These are phyloP conservation scores for Agapornis canus DNA, from an alignment of 2,797 vertebrate species.

Conservation along the genomic window DNA sequence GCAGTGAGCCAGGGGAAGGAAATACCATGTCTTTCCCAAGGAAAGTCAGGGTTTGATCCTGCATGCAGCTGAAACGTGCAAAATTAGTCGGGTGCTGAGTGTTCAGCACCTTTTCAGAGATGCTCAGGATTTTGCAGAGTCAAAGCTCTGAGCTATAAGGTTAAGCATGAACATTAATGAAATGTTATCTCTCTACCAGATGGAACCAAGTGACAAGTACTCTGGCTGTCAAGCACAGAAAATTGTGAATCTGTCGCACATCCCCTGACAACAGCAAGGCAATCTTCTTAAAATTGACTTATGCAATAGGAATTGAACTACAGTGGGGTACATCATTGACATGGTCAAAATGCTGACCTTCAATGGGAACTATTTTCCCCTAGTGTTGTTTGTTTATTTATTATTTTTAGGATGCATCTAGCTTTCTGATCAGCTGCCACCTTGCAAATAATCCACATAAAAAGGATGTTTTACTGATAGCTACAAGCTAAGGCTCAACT, in stretches of 20 bases:
- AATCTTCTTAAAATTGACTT: conserved; percentile 51
- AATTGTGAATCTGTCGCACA: conserved; percentile 66
- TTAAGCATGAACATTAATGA: conserved; percentile 67
- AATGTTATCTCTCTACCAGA: conserved; percentile 71
- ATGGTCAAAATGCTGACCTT: conserved; percentile 23
- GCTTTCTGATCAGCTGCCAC: conserved; percentile 36
- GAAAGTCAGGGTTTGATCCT: conserved; percentile 26
- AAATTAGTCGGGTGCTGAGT: background rate
- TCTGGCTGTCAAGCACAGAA: conserved; percentile 60
- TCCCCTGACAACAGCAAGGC: conserved; percentile 52
- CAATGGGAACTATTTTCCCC: background rate
- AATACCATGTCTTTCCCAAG: background rate
- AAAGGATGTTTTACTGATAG: conserved; percentile 38
- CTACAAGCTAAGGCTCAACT: conserved; percentile 50
- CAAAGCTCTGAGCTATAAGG: conserved; percentile 57
- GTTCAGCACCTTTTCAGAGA: conserved; percentile 25
- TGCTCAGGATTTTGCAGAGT: conserved; percentile 37
- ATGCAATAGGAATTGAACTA: background rate
- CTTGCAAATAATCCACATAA: conserved; percentile 46
- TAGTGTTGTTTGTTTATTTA: background rate
- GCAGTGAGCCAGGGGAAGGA: conserved; percentile 3
- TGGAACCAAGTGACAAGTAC: conserved; percentile 73
- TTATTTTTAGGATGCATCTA: background rate
- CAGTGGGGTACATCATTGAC: background rate
- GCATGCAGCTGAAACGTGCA: background rate